Base-by-base conservation (phyloP, 2,797 vertebrate genomes). In the Florisuga fusca region DNA sequence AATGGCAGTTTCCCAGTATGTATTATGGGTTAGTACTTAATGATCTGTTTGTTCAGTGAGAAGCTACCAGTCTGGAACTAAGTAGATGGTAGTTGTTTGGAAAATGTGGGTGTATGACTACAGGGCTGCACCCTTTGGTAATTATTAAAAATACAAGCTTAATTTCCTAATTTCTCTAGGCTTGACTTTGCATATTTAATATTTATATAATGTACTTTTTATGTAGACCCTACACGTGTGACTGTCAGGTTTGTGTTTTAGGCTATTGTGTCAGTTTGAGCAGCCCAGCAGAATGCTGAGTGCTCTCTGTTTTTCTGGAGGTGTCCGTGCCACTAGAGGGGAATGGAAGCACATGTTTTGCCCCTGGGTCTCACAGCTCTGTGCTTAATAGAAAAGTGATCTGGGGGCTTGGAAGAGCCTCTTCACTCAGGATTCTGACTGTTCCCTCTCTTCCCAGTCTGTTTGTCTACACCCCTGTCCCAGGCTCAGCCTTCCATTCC, bases 321-420 rank as follows among this genome's bases (percentile, higher is more conserved):
- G n/a, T 63, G 25, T 94, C 69, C 89, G 59, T 96, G 91, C 94
- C 94, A 71, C 95, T 96, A 96, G 94, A 87, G 94, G 95, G 96
- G 91, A 96, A 96, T 92, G 94, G 72, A 96, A 91, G 89, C 53
- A 73, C 50, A 2, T 14, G 45, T 57, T 93, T 82, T 90, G 53
- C 31, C 87, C 75, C 41, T 69, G 77, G 41, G 6, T 64, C 83
- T 86, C 34, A 45, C 53, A 61, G 27, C 27, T 78, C 5, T 78
- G 86, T 78, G 16, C 34, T 82, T 27, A 50, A 13, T n/a, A 22
- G 55, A 53, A 66, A 79, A 73, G 12, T 51, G 9, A 19, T 59
- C 19, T 53, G 51, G 34, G 4, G 11, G 62, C 62, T 55, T 76
- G 51, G 38, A 89, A 84, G 31, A n/a, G 23, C 10, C 15, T 57